These are phyloP conservation scores for Peromyscus attwateri DNA, from an alignment of 2,797 vertebrate genomes.

Conservation along the genomic window DNA sequence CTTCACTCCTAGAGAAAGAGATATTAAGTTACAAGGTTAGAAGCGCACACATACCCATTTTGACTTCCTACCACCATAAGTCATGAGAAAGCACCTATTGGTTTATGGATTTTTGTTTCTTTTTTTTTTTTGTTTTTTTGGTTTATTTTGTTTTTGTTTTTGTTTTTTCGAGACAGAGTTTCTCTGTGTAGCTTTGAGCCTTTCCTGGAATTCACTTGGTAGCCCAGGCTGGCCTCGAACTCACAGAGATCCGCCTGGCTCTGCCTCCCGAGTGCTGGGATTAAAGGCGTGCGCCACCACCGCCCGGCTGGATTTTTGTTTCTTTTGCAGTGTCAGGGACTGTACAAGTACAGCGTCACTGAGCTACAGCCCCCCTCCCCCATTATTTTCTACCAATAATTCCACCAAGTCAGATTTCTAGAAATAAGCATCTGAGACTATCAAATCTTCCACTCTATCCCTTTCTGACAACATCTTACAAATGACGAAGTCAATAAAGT, in stretches of 20 bases:
- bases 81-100: not conserved
- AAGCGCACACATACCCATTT: not conserved
- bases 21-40: not conserved
- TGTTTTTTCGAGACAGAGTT: too few species aligned
- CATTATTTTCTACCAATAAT: conserved; percentile 32
- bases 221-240: too few species aligned
- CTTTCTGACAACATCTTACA: conserved; percentile 41
- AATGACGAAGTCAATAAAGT: conserved; percentile 23
- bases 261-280: too few species aligned
- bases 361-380: not conserved
- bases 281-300: too few species aligned
- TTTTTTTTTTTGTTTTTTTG: too few species aligned
- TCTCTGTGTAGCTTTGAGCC: too few species aligned
- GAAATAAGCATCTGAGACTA: conserved; percentile 45
- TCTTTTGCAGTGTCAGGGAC: not conserved
- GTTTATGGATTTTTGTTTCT: too few species aligned
- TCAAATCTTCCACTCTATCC: conserved; percentile 26
- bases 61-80: not conserved
- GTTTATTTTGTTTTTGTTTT: too few species aligned
- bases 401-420: conserved; percentile 47
- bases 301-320: not conserved
- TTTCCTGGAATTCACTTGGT: too few species aligned
- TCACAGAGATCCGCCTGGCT: too few species aligned
- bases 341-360: not conserved
- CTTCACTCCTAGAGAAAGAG: not conserved